Base-by-base conservation (phyloP, 2,888 invertebrate species). In the Cosmia trapezina region DNA sequence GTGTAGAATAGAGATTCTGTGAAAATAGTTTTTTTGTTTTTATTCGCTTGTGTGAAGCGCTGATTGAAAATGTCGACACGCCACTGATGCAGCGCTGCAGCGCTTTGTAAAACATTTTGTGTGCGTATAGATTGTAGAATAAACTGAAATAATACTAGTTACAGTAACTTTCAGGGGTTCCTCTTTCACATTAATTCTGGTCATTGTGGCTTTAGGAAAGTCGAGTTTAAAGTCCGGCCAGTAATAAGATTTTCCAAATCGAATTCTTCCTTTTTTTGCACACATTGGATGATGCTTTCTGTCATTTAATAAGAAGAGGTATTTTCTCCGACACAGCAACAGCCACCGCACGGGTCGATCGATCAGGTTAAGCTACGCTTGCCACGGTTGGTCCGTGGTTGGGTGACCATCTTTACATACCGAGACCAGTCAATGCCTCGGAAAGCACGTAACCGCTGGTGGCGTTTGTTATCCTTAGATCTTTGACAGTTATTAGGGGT, bases 61-160 rank as follows among this genome's bases (percentile, higher is more conserved):
- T 81, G 76, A 78, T 78, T 78, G 78, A 79, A 79, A 79, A 81
- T 81, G 81, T 79, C 53, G 65, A 63, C 76, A 57, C 41, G 56
- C 17, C 33, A 47, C 49, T 41, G 43, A 43, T 53, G 51, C 33
- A 61, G 56, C 37, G 64, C 22, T 59, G 45, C 12, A 75, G 53
- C 63, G 63, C 45, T 77, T 60, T 73, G 37, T 80, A 47, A 60
- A 37, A 61, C 33, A 73, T 63, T 76, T 76, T 54, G 33, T 43
- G 4, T 43, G 41, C 22, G 41, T 9, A 4, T 59, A 73, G n/a
- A 60, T 33, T 60, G n/a, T n/a, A 12, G 62, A 56, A 70, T 57
- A 43, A 56, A 70, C 49, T 45, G 12, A 61, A 69, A 56, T 67
- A 22, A 47, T 22, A n/a, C n/a, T n/a, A n/a, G n/a, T n/a, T n/a